These are phyloP conservation scores for Leiothrix lutea DNA, from an alignment of 2,113 vertebrate species.

Conservation along the genomic window DNA sequence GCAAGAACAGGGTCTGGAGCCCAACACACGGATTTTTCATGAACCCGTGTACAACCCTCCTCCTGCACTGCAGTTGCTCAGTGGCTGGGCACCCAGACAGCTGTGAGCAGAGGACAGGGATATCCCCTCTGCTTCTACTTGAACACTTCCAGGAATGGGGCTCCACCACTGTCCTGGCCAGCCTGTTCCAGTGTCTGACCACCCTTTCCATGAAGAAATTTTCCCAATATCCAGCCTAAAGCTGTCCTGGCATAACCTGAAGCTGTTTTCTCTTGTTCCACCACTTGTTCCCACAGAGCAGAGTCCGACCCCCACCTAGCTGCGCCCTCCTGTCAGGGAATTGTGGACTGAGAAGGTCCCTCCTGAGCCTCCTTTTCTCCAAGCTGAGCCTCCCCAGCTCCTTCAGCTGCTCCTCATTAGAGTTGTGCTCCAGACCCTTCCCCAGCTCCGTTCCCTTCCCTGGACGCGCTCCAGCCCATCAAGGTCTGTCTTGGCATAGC, in stretches of 20 bases:
- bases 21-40: background rate
- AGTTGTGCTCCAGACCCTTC: background rate
- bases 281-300: background rate
- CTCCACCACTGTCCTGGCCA: background rate
- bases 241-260: background rate
- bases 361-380: no score
- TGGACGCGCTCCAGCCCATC: background rate
- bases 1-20: background rate
- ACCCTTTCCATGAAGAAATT: background rate
- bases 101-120: background rate
- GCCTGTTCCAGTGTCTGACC: background rate
- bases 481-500: background rate
- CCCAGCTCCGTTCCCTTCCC: background rate
- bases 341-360: background rate
- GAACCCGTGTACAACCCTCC: background rate
- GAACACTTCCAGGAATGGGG: background rate
- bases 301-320: accelerated
- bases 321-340: background rate
- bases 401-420: background rate
- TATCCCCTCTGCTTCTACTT: background rate
- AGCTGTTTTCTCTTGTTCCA: background rate
- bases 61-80: background rate
- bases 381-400: background rate
- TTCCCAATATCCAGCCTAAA: background rate
- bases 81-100: background rate